Evolutionary conservation across 2,888 invertebrate species (phyloP).

Genomic region (Tenthredo livida): DNA sequence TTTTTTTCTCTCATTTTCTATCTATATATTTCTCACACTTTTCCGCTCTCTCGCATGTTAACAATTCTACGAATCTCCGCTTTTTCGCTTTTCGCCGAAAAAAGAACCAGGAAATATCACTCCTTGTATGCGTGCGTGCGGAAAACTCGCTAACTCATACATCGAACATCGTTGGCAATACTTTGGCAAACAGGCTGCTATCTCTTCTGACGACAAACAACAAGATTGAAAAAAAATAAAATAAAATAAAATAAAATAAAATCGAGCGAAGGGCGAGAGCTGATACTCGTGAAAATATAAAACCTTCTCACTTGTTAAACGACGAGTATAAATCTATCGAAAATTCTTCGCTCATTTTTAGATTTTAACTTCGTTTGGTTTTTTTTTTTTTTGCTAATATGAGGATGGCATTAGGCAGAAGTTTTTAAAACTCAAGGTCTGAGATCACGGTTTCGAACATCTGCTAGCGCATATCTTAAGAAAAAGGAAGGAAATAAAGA

Average conservation of each 20-base stretch:
- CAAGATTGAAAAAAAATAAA: background rate
- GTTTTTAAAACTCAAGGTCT: background rate
- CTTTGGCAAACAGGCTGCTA: background rate
- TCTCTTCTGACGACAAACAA: background rate
- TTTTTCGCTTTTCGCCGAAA: background rate
- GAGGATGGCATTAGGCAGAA: background rate
- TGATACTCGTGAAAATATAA: background rate
- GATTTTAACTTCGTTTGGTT: background rate
- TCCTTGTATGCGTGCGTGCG: background rate
- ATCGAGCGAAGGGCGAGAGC: background rate
- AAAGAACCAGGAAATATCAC: background rate
- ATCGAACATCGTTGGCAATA: background rate
- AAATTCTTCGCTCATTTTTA: background rate
- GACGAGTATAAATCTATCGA: background rate
- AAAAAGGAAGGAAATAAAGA: background rate
- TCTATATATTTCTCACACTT: background rate
- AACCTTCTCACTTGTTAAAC: background rate
- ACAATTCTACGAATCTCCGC: background rate
- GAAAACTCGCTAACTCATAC: background rate
- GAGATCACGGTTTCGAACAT: background rate
- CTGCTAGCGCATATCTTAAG: background rate
- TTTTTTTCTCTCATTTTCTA: background rate
- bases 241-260: background rate
- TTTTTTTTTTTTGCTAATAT: background rate
- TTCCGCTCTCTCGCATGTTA: background rate